phyloP scores from a whole-genome alignment of 2,797 vertebrate species.

The Cyclura pinguis region DNA sequence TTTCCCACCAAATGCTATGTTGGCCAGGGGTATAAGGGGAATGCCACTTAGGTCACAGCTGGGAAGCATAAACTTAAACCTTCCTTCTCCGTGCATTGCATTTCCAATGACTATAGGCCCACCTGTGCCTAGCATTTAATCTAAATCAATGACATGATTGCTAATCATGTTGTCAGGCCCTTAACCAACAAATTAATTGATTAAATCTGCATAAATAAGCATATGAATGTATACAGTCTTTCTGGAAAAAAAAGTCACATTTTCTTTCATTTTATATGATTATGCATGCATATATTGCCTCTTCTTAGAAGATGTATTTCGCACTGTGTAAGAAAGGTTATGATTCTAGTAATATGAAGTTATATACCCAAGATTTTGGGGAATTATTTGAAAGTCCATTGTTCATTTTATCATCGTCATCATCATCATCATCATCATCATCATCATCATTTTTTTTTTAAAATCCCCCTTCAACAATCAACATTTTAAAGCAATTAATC shows the following conservation, averaged over 20 bases:
- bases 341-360: too few species aligned
- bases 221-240: not conserved
- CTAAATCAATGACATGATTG: not conserved
- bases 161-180: not conserved
- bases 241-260: not conserved
- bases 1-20: not conserved
- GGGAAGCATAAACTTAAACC: not conserved
- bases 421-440: too few species aligned
- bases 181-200: not conserved
- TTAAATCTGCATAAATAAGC: conserved; percentile 11
- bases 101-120: not conserved
- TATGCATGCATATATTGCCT: not conserved
- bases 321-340: too few species aligned
- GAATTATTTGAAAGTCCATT: too few species aligned
- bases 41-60: not conserved
- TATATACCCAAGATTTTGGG: too few species aligned
- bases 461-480: too few species aligned
- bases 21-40: not conserved
- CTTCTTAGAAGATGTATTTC: not conserved
- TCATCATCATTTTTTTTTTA: too few species aligned
- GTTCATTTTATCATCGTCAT: too few species aligned
- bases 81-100: not conserved
- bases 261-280: conserved; percentile 5
- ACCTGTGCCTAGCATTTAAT: not conserved
- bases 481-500: too few species aligned